Evolutionary conservation across 1,140 invertebrate species (phyloP), one percentile per base, ranked within the genome.

Genomic region (Ylistrum balloti): DNA sequence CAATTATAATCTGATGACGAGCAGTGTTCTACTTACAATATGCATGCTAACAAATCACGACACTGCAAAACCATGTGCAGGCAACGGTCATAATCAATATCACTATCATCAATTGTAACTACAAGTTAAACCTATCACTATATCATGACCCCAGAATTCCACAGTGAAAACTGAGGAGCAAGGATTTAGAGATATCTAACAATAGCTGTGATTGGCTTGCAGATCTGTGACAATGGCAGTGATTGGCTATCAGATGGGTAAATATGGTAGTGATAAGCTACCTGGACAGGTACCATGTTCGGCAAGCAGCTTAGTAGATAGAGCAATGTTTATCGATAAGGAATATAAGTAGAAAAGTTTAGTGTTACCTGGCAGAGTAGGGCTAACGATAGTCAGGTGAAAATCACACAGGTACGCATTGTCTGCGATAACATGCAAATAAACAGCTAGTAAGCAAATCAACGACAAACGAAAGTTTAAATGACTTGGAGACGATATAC

Each of bases 351-450:
- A 74, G 56, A 28, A 28, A n/a, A 11, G 56, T 74, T 74, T 28
- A 74, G 56, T 74, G 56, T 74, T 74, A 74, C 56, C 56, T 28
- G 56, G 56, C 56, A 74, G 56, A 28, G 56, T 9, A n/a, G 0
- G n/a, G 56, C 56, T 74, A 74, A 74, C 56, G 56, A 74, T 74
- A 74, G 56, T n/a, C 56, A 74, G 56, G 56, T 74, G 56, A 74
- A 74, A 74, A 74, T 74, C 56, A 74, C 56, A 74, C 22, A 74
- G 56, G 56, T 74, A 74, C 56, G 56, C 56, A 74, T 74, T 74
- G 56, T 74, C 22, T 74, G 56, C 22, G 56, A 74, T 74, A 74
- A 74, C 56, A 38, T 38, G 35, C 56, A 74, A 17, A 17, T 17
- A 74, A 74, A 74, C 17, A 74, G 17, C 5, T n/a, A 74, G 56